phyloP scores from a whole-genome alignment of 1,140 invertebrate species.

The Odontomachus brunneus region DNA sequence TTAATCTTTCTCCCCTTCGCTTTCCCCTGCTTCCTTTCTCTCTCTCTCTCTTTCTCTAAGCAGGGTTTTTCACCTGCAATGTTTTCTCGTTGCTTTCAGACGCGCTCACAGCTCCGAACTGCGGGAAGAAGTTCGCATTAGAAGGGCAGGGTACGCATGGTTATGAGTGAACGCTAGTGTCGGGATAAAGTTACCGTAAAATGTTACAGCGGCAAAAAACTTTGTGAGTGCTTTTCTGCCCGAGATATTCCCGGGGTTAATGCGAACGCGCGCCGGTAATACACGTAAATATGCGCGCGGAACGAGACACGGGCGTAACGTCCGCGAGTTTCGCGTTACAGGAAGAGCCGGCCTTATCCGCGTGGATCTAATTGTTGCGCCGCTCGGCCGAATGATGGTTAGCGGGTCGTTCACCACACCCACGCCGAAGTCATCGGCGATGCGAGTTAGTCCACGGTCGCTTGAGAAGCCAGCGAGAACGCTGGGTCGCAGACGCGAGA shows the following conservation, averaged over 20 bases:
- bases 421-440: conserved; percentile 48
- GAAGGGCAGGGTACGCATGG: neutral
- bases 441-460: neutral
- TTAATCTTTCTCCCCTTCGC: no score
- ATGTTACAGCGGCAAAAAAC: neutral
- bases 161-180: neutral
- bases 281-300: conserved; percentile 63
- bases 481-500: no score
- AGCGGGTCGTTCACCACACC: conserved; percentile 73
- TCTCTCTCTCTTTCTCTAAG: no score
- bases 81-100: no score
- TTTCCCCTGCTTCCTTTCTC: no score
- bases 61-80: no score
- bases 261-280: conserved; percentile 47
- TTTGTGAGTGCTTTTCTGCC: neutral
- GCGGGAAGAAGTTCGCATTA: neutral
- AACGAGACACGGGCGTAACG: conserved; percentile 59
- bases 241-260: neutral
- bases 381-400: conserved; percentile 73
- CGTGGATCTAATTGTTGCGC: conserved; percentile 79
- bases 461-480: neutral
- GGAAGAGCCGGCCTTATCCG: conserved; percentile 75
- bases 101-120: no score
- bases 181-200: conserved; percentile 1
- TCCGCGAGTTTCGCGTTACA: conserved; percentile 79